A percentile compares a stretch with the other conserved stretches of the same genome.
Conservation (phyloP, 2,888 invertebrate species). For the Sceliomorpha sp. region DNA sequence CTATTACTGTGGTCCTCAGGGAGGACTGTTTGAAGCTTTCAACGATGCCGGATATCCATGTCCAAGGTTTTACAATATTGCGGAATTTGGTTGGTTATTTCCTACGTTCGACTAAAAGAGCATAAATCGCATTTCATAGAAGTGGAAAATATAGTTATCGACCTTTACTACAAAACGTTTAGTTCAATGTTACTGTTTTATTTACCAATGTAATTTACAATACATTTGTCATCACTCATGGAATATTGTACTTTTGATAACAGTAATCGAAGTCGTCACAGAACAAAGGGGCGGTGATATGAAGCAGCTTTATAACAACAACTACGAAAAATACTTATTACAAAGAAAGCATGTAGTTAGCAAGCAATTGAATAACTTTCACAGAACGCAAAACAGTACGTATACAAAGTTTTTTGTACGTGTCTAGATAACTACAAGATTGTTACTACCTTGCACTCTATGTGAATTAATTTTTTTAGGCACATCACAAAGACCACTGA, state of each 20-base stretch:
- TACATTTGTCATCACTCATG: constrained; percentile 7
- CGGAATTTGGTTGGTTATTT: constrained; percentile 85
- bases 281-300: constrained; percentile 82
- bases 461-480: neutral
- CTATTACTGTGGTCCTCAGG: constrained; percentile 85
- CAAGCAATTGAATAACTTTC: constrained; percentile 11
- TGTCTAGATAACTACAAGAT: no score
- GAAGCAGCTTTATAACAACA: constrained; percentile 57
- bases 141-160: neutral
- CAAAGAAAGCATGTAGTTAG: constrained; percentile 5
- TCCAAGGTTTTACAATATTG: constrained; percentile 89
- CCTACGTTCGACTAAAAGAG: neutral
- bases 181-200: neutral
- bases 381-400: neutral
- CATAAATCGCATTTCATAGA: no score
- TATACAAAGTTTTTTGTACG: no score
- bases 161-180: neutral
- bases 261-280: constrained; percentile 85
- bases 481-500: neutral
- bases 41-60: constrained; percentile 84
- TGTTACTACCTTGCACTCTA: neutral
- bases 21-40: constrained; percentile 83
- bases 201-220: no score
- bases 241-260: constrained; percentile 1
- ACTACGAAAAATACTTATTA: constrained; percentile 40